Conservation (phyloP, 2,888 invertebrate species). For the Troides oblongomaculatus region DNA sequence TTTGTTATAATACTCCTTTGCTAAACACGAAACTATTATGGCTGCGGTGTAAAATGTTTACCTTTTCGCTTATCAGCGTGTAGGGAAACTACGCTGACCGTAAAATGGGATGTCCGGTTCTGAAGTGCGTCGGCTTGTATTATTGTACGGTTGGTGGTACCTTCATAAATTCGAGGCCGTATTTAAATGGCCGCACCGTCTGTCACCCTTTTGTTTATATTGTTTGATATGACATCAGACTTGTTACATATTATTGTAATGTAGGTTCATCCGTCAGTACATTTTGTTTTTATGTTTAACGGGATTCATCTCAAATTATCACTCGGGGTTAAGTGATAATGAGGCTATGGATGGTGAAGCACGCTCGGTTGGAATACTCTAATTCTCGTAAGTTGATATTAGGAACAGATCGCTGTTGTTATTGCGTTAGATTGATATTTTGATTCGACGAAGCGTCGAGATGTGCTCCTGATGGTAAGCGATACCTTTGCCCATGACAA, state of each 20-base stretch:
- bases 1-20: too few species aligned
- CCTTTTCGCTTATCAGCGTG: constrained; percentile 7
- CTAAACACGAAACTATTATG: constrained; percentile 5
- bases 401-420: too few species aligned
- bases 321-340: too few species aligned
- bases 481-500: too few species aligned
- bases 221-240: constrained; percentile 15
- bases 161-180: constrained; percentile 21
- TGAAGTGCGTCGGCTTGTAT: constrained; percentile 4
- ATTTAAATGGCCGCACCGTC: constrained; percentile 11
- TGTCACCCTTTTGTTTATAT: constrained; percentile 19
- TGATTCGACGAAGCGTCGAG: too few species aligned
- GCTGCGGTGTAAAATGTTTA: constrained; percentile 8
- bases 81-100: constrained; percentile 12
- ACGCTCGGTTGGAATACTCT: too few species aligned
- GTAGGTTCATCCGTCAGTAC: not conserved
- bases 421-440: too few species aligned
- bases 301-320: too few species aligned
- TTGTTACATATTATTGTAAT: constrained; percentile 6
- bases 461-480: too few species aligned
- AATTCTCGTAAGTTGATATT: too few species aligned
- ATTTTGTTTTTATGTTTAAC: too few species aligned
- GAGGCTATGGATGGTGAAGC: too few species aligned
- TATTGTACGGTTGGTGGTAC: constrained; percentile 1
- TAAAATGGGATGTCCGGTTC: constrained; percentile 18